Conservation (phyloP, 2,888 invertebrate species). For the Mantis religiosa region DNA sequence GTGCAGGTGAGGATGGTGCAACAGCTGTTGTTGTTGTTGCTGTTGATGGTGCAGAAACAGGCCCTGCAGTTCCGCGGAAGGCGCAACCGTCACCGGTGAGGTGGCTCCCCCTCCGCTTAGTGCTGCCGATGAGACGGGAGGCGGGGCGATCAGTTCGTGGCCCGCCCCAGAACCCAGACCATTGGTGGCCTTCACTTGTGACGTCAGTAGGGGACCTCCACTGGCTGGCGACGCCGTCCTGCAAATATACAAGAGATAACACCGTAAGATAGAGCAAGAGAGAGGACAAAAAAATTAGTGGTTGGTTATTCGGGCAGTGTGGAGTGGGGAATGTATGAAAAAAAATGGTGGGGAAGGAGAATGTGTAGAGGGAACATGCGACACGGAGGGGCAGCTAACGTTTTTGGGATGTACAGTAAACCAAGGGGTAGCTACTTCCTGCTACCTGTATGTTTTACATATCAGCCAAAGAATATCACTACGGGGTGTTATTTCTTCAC, state of each 20-base stretch:
- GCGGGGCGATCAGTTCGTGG: slow-evolving; percentile 47
- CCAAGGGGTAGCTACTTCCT: not conserved
- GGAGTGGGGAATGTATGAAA: not conserved
- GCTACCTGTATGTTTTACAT: not conserved
- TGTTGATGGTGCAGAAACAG: slow-evolving; percentile 46
- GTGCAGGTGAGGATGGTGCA: slow-evolving; percentile 30
- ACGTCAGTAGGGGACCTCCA: slow-evolving; percentile 54
- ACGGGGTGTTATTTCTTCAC: too few species aligned
- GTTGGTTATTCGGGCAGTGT: not conserved
- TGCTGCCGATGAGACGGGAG: slow-evolving; percentile 39
- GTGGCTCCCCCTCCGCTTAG: slow-evolving; percentile 43
- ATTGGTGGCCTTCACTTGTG: slow-evolving; percentile 66
- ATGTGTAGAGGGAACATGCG: not conserved
- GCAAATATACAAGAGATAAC: slow-evolving; percentile 8
- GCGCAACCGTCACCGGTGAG: slow-evolving; percentile 39
- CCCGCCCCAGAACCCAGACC: slow-evolving; percentile 50
- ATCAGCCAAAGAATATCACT: not conserved
- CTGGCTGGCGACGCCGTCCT: slow-evolving; percentile 37
- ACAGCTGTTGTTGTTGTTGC: slow-evolving; percentile 29
- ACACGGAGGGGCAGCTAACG: not conserved
- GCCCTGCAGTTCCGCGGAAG: slow-evolving; percentile 55
- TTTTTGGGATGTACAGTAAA: not conserved
- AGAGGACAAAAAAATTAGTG: not conserved
- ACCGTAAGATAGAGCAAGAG: not conserved
- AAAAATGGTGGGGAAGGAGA: not conserved